Evolutionary conservation across 2,113 vertebrate genomes (phyloP).

Genomic region (Petaurus breviceps): DNA sequence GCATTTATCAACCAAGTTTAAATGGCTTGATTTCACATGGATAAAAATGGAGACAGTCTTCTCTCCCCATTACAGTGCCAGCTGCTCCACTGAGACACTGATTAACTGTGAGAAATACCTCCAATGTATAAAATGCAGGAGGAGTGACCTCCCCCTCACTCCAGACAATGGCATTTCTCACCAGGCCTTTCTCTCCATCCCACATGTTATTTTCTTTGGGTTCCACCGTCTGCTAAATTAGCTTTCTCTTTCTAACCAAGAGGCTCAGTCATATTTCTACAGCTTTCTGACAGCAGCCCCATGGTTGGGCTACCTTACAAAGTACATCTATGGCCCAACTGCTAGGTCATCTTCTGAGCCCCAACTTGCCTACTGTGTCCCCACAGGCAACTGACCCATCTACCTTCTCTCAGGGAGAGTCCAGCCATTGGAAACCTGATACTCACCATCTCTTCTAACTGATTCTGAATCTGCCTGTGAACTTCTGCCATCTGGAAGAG

Average conservation of each 20-base stretch:
- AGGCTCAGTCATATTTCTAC: neutral
- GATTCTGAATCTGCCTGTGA: constrained; percentile 98
- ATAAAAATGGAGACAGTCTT: fast-evolving
- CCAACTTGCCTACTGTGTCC: fast-evolving
- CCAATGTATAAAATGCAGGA: neutral
- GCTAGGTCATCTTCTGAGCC: neutral
- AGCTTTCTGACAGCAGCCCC: neutral
- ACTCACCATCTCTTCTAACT: constrained; percentile 98
- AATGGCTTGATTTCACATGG: neutral
- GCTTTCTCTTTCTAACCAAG: neutral
- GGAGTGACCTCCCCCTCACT: neutral
- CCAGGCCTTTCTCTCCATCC: neutral
- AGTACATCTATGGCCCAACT: neutral
- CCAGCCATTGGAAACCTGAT: fast-evolving
- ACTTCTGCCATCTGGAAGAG: constrained; percentile 99
- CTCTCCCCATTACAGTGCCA: fast-evolving
- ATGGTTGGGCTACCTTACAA: constrained; percentile 6
- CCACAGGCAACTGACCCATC: neutral
- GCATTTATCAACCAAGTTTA: neutral
- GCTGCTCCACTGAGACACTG: neutral
- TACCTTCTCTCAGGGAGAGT: neutral
- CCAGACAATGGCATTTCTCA: neutral
- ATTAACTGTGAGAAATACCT: neutral
- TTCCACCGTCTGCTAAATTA: neutral
- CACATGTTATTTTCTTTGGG: constrained; percentile 16